Conservation (phyloP, 1,140 invertebrate genomes). For the Heliothis virescens region DNA sequence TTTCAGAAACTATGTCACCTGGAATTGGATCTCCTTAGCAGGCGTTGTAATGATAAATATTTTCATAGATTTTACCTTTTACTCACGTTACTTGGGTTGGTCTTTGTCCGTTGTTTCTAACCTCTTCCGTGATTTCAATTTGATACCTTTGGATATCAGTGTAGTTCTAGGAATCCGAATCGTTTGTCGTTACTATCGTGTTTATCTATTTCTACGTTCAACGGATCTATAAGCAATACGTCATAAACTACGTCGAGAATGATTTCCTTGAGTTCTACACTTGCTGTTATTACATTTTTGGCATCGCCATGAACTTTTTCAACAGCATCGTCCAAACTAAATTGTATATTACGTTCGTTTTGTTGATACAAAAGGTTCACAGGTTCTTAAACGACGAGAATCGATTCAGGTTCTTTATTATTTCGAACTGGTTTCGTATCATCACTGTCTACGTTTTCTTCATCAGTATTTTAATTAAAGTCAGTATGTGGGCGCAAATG, state of each 20-base stretch:
- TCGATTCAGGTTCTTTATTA: background rate
- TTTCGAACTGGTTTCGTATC: background rate
- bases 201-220: background rate
- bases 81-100: background rate
- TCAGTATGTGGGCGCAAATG: no score
- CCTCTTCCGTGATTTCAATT: background rate
- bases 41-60: background rate
- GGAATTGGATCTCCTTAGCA: background rate
- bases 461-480: background rate
- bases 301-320: no score
- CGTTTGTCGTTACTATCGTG: background rate
- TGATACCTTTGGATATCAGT: background rate
- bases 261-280: no score
- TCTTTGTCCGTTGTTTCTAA: background rate
- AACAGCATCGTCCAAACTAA: background rate
- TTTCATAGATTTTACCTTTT: background rate
- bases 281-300: no score
- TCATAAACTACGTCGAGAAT: no score
- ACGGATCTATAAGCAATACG: background rate
- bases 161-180: background rate
- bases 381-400: background rate
- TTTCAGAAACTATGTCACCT: background rate
- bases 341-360: background rate
- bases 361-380: background rate
- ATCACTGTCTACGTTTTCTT: no score